phyloP scores from a whole-genome alignment of 2,888 invertebrate genomes.

The Orchestes rusci region DNA sequence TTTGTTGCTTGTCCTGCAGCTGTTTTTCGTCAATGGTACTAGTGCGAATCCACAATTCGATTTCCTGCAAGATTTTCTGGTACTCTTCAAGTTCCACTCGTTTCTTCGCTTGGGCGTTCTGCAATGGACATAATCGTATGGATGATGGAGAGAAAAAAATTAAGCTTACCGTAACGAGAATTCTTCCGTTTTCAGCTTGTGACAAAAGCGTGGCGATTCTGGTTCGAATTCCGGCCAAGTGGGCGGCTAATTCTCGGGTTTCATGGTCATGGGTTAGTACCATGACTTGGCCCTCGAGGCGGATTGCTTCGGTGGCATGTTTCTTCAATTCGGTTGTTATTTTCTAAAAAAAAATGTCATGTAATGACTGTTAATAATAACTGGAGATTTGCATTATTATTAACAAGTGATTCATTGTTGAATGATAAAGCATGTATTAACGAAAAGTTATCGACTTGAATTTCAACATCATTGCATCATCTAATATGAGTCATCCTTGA shows the following conservation, averaged over 20 bases:
- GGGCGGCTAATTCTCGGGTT: slow-evolving; percentile 50
- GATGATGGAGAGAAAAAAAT: too few relatives aligned
- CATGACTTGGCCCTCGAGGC: slow-evolving; percentile 56
- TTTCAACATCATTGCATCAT: too few relatives aligned
- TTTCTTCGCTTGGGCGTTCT: slow-evolving; percentile 50
- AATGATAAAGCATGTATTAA: background rate
- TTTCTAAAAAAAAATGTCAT: slow-evolving; percentile 48
- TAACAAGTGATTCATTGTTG: background rate
- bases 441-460: background rate
- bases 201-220: slow-evolving; percentile 59
- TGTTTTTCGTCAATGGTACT: slow-evolving; percentile 40
- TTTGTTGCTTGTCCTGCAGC: slow-evolving; percentile 45
- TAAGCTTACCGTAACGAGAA: slow-evolving; percentile 37
- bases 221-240: slow-evolving; percentile 54
- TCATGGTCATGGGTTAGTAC: slow-evolving; percentile 60
- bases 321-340: slow-evolving; percentile 61
- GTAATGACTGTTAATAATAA: slow-evolving; percentile 2
- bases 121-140: slow-evolving; percentile 39
- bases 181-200: slow-evolving; percentile 61
- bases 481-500: too few relatives aligned
- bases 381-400: background rate
- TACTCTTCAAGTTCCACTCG: slow-evolving; percentile 51
- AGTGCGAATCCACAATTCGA: slow-evolving; percentile 50
- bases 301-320: slow-evolving; percentile 59
- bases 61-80: slow-evolving; percentile 47